Base-by-base conservation (phyloP, 2,113 vertebrate species). In the Dipodomys merriami region DNA sequence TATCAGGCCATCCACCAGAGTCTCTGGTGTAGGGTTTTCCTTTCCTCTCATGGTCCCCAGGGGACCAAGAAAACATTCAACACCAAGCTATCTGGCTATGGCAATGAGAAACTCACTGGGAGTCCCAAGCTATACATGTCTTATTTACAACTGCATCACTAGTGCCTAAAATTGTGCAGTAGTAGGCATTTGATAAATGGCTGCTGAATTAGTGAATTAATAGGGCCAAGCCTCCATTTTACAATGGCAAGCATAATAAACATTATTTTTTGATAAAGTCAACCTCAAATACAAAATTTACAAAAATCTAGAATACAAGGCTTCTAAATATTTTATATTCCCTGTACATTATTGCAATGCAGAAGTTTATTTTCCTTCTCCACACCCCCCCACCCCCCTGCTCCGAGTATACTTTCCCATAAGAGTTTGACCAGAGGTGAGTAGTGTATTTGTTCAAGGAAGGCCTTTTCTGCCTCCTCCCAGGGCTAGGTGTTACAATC, bases 301-400 rank as follows among this genome's bases (percentile, higher is more conserved):
- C 90, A 83, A 80, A 88, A 90, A 76, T 23, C 13, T 72, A 86
- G 62, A 72, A 82, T 53, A 46, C 0, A 39, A 92, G 74, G 87
- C 29, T 65, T 65, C 25, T 53, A 80, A 86, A 86, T 46, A 80
- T n/a, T 62, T 85, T 44, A 39, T 30, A 33, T 15, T 92, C 53
- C 67, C 44, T 85, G 49, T 39, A 49, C 4, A 57, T 15, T 5
- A 11, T 22, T 22, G 57, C 18, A 35, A 49, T 60, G 27, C 46
- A n/a, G 30, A 85, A 44, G 46, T 82, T 91, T 44, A 30, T 91
- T 91, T 92, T 93, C 62, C 85, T 79, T 57, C 80, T 64, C 53
- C 81, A 76, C 39, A 5, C 39, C 39, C 39, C 39, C 3, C 5
- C 3, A 5, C 3, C 39, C 39, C 39, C 39, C 39, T 6, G 39